Evolutionary conservation across 2,888 invertebrate genomes (phyloP).

Genomic region (Lacanobia oleracea): DNA sequence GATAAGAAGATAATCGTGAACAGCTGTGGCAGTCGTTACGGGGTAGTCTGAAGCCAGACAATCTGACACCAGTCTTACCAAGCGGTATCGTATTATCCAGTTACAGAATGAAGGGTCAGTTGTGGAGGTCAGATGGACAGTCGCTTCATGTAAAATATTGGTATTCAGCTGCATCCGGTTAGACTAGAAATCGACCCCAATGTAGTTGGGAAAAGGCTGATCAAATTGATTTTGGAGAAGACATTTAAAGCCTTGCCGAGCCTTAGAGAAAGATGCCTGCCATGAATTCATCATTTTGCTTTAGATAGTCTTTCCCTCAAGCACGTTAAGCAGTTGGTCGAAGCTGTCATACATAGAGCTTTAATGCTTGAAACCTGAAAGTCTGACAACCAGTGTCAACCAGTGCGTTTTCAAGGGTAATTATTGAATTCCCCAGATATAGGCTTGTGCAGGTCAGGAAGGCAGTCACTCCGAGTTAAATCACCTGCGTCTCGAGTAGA

Average conservation of each 20-base stretch:
- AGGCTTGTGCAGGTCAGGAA: background rate
- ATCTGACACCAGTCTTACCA: no score
- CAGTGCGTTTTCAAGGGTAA: background rate
- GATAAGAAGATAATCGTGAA: no score
- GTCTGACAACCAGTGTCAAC: background rate
- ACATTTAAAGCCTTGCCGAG: background rate
- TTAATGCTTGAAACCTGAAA: background rate
- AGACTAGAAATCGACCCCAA: no score
- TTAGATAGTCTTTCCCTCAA: background rate
- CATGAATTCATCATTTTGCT: background rate
- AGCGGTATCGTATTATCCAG: no score
- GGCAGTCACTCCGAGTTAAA: background rate
- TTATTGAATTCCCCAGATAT: background rate
- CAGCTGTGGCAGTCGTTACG: no score
- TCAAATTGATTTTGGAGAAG: background rate
- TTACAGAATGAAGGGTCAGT: no score
- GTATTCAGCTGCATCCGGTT: no score
- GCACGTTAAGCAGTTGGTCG: background rate
- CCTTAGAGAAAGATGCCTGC: background rate
- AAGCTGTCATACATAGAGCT: background rate
- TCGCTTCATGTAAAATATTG: no score
- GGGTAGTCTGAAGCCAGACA: no score
- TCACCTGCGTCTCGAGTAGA: background rate
- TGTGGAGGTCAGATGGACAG: no score
- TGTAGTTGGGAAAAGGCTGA: no score